Base-by-base conservation (phyloP, 2,113 vertebrate genomes). In the Rhabdornis inornatus region DNA sequence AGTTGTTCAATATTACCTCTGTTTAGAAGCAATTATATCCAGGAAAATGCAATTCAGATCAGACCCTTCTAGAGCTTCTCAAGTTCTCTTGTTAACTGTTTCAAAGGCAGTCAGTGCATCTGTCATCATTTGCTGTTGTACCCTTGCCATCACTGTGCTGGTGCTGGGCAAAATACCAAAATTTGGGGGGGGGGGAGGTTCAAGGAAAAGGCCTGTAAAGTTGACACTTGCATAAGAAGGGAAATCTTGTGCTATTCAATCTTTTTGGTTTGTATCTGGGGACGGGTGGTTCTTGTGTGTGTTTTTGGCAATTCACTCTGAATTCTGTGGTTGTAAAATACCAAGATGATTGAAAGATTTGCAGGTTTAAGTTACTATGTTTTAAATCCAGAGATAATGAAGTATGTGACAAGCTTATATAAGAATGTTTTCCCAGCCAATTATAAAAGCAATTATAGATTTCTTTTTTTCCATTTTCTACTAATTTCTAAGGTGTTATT, bases 1-100 rank as follows among this genome's bases (percentile, higher is more conserved):
- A 56, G 40, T 85, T 91, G 82, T 91, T 94, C 79, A 95, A 35
- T 68, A 90, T 79, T 91, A 72, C 59, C 63, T 74, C 42, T 85
- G 47, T 87, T 81, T 86, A 92, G 83, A 72, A 80, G n/a, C 40
- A 72, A 40, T 90, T 90, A 40, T 23, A 59, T 52, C 17, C 57
- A 83, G 89, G 83, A 77, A 88, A 90, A 94, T 45, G n/a, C 45
- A 81, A 11, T 91, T 92, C 53, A 44, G n/a, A 77, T 68, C 71
- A 78, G 87, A n/a, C 31, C 28, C 31, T 85, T 68, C 35, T 77
- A 44, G 65, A 92, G 25, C 50, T 39, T 16, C 6, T 56, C 20
- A 50, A 28, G 11, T 39, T 68, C 44, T 68, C 45, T 50, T 50
- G 22, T 90, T 89, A 94, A 92, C 66, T 61, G 9, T 83, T 92